Conservation (phyloP, 2,888 invertebrate species). For the Synanthedon formicaeformis region DNA sequence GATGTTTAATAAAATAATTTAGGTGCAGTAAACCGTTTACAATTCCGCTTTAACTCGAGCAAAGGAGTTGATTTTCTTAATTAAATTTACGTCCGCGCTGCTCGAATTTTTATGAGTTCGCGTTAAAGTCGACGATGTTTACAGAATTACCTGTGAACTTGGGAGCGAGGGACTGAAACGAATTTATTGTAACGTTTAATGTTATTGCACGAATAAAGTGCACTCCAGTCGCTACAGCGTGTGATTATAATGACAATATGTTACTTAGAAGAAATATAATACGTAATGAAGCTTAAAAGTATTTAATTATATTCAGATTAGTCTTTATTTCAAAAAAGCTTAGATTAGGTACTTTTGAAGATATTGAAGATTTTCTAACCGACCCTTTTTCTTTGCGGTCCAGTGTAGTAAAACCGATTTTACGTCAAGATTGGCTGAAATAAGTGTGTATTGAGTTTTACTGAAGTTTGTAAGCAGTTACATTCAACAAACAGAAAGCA, state of each 20-base stretch:
- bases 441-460: no score
- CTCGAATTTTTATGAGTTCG: neutral
- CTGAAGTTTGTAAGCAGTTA: no score
- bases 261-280: no score
- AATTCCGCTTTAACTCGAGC: neutral
- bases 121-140: neutral
- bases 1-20: neutral
- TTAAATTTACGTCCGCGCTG: neutral
- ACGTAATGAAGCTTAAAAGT: no score
- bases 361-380: no score
- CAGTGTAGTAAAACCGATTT: no score
- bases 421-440: no score
- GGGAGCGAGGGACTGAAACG: neutral
- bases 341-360: no score
- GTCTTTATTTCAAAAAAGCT: no score
- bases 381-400: no score
- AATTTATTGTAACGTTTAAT: neutral
- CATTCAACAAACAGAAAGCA: no score
- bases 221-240: neutral
- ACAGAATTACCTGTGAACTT: neutral
- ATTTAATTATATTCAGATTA: no score
- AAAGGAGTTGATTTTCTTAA: neutral
- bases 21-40: neutral
- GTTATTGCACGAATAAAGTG: neutral
- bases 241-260: neutral